Conservation (phyloP, 2,113 vertebrate species). For the Saguinus midas region DNA sequence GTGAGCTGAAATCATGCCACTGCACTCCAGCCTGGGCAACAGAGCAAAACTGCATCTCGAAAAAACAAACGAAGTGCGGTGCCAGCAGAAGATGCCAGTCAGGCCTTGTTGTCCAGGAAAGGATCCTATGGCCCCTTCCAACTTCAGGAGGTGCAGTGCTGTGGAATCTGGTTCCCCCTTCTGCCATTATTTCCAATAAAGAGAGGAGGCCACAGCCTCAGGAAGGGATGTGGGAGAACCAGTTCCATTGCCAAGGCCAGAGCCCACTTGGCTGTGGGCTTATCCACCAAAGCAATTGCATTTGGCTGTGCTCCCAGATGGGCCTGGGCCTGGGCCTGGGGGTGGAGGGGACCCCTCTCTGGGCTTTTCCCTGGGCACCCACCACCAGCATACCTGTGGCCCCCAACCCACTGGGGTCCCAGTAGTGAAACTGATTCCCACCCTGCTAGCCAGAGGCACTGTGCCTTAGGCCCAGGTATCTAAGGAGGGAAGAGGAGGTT, state of each 20-base stretch:
- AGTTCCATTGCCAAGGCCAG: not conserved
- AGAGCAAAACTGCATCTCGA: too few species aligned
- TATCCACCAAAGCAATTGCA: not conserved
- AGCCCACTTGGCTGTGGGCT: not conserved
- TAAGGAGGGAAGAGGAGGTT: not conserved
- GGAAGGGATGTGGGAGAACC: not conserved
- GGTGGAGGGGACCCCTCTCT: not conserved
- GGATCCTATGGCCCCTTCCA: not conserved
- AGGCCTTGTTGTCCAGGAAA: not conserved
- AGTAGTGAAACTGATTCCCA: not conserved
- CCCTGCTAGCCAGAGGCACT: not conserved
- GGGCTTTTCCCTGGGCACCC: not conserved
- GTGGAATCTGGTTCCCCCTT: not conserved
- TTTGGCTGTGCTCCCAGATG: not conserved
- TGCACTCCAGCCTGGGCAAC: too few species aligned
- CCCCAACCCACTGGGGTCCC: not conserved
- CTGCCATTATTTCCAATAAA: not conserved
- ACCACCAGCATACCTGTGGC: not conserved
- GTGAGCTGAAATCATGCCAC: too few species aligned
- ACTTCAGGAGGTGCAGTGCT: fast-evolving
- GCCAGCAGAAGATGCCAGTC: not conserved
- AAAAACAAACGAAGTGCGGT: too few species aligned
- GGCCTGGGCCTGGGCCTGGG: not conserved
- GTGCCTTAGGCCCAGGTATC: not conserved
- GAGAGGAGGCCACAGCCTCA: not conserved